These are phyloP conservation scores for Palythoa grandis DNA, from an alignment of 92 coral and sea anemone species.

Conservation along the genomic window DNA sequence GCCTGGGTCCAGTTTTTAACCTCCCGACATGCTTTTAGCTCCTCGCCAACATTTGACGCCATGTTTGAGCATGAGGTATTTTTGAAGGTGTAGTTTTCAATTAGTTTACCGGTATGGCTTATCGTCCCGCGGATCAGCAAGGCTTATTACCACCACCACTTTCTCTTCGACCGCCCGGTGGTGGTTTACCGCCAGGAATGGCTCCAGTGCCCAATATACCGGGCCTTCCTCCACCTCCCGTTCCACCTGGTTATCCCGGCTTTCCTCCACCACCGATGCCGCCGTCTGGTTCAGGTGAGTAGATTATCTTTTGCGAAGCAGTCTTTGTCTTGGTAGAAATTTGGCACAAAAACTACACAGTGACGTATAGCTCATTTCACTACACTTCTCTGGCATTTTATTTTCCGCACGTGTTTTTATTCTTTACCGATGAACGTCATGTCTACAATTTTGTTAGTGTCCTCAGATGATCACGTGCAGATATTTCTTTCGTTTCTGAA, in stretches of 20 bases:
- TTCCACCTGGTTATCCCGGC: conserved; percentile 88
- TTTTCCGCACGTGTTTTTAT: not conserved
- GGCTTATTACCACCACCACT: conserved; percentile 79
- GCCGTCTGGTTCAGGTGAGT: conserved; percentile 50
- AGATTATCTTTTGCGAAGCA: not conserved
- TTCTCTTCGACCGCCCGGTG: conserved; percentile 64
- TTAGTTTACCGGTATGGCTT: conserved; percentile 69
- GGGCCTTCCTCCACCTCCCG: conserved; percentile 86
- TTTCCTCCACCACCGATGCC: conserved; percentile 89
- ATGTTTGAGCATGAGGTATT: conserved; percentile 14
- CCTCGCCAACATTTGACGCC: conserved; percentile 14
- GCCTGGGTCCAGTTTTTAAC: conserved; percentile 11
- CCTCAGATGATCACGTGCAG: too few relatives aligned
- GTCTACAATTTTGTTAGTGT: too few relatives aligned
- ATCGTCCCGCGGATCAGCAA: conserved; percentile 83
- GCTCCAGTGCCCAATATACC: conserved; percentile 74
- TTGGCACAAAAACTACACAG: not conserved
- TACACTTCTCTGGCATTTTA: too few relatives aligned
- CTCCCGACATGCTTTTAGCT: conserved; percentile 15
- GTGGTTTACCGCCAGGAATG: conserved; percentile 77
- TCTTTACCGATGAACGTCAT: too few relatives aligned
- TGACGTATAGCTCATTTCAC: not conserved
- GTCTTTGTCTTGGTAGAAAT: not conserved
- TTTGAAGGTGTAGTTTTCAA: conserved; percentile 4
- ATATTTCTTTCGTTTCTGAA: too few relatives aligned